Base-by-base conservation (phyloP, 2,888 invertebrate genomes). In the Hirudinaria manillensis region DNA sequence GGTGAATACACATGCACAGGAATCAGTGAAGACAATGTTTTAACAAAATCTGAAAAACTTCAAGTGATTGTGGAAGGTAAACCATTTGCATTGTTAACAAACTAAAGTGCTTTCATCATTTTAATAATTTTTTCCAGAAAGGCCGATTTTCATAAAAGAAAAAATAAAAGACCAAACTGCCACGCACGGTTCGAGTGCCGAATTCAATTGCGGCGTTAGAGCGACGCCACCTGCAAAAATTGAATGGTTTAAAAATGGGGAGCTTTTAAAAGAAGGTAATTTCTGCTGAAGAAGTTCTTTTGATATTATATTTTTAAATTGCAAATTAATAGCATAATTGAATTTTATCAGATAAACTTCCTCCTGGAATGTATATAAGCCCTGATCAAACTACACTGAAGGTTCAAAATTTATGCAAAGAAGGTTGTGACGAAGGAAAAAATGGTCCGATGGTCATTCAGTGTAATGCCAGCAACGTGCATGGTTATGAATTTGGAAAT, bases 401-500 rank as follows among this genome's bases (percentile, higher is more conserved):
- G n/a, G 70, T 78, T 34, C 45, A 68, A 21, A 56, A 77, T 34
- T 45, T 78, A 27, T 78, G 78, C 77, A 78, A 78, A 66, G 67
- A 68, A 29, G 75, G 78, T 56, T 21, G 66, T 38, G 70, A 67
- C 0, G 71, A 55, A 32, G 45, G 34, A 19, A 10, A 32, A 36
- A 36, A 72, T 3, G 77, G 77, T 51, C 76, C 78, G 38, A 77
- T 76, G 67, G 76, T 76, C 24, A 72, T 78, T 55, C 79, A 79
- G 72, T 79, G 79, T 67, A 78, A 78, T 53, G 76, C 76, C 21
- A 76, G 75, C 70, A 79, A 79, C 70, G 55, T 34, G n/a, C 76
- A 78, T 61, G 78, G 79, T 27, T 76, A 76, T 61, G 66, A 36
- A 24, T 76, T 76, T 51, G 73, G 72, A 27, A 70, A 75, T 36